phyloP scores from a whole-genome alignment of 2,113 vertebrate genomes.

The Polypterus senegalus region DNA sequence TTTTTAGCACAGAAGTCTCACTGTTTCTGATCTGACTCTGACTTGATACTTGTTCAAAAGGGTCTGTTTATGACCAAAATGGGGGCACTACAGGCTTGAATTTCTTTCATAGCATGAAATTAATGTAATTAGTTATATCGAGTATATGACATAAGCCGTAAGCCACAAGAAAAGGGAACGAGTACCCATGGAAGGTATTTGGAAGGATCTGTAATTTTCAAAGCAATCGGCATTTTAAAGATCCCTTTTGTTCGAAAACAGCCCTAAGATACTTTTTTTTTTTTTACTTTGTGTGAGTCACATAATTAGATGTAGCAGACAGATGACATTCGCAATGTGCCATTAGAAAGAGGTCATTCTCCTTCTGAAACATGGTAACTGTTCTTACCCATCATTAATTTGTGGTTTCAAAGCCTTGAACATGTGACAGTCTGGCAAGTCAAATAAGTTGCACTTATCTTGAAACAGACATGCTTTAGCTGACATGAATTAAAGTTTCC shows the following conservation, averaged over 20 bases:
- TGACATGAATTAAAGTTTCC: constrained; percentile 75
- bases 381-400: constrained; percentile 92
- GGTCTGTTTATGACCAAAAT: constrained; percentile 64
- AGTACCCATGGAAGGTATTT: constrained; percentile 85
- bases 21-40: constrained; percentile 69
- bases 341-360: constrained; percentile 97
- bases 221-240: constrained; percentile 86
- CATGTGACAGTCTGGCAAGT: constrained; percentile 85
- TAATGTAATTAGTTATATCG: constrained; percentile 79
- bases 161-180: constrained; percentile 58
- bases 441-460: constrained; percentile 89
- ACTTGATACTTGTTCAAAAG: constrained; percentile 69
- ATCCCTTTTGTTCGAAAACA: constrained; percentile 95
- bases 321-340: constrained; percentile 88
- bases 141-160: constrained; percentile 66
- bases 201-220: constrained; percentile 90
- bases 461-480: constrained; percentile 77
- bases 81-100: constrained; percentile 64
- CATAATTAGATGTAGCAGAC: constrained; percentile 96
- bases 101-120: constrained; percentile 80
- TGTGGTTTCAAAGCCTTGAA: constrained; percentile 83
- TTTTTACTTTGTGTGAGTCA: constrained; percentile 76
- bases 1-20: constrained; percentile 76
- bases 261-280: constrained; percentile 81
- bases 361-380: constrained; percentile 78